Evolutionary conservation across 2,888 invertebrate species (phyloP).

Genomic region (Agapostemon virescens): DNA sequence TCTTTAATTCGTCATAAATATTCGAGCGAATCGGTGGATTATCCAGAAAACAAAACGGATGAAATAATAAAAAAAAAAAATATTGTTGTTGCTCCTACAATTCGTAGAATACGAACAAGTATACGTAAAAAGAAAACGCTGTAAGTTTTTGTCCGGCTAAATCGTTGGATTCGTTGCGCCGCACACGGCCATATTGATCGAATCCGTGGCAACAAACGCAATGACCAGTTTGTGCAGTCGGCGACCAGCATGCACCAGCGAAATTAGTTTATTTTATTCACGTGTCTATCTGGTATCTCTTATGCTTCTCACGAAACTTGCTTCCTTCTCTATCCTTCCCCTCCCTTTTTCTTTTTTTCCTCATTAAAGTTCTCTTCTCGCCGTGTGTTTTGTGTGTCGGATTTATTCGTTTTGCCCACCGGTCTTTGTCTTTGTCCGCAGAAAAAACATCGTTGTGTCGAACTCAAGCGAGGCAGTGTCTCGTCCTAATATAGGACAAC

Average conservation of each 20-base stretch:
- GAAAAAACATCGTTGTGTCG: constrained; percentile 12
- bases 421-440: neutral
- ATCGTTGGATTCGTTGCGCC: neutral
- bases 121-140: neutral
- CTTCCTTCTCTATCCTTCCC: neutral
- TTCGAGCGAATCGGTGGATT: neutral
- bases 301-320: constrained; percentile 4
- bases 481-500: constrained; percentile 50
- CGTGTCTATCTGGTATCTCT: constrained; percentile 2
- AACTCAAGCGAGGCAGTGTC: constrained; percentile 18
- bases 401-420: neutral
- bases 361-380: neutral
- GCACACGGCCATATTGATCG: neutral
- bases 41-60: neutral
- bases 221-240: neutral
- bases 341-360: neutral
- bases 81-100: neutral
- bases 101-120: neutral
- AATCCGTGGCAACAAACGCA: neutral
- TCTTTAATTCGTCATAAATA: neutral
- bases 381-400: neutral
- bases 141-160: neutral
- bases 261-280: neutral
- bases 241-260: neutral
- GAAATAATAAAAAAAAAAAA: neutral